Base-by-base conservation (phyloP, 2,797 vertebrate genomes). In the Onychomys torridus region DNA sequence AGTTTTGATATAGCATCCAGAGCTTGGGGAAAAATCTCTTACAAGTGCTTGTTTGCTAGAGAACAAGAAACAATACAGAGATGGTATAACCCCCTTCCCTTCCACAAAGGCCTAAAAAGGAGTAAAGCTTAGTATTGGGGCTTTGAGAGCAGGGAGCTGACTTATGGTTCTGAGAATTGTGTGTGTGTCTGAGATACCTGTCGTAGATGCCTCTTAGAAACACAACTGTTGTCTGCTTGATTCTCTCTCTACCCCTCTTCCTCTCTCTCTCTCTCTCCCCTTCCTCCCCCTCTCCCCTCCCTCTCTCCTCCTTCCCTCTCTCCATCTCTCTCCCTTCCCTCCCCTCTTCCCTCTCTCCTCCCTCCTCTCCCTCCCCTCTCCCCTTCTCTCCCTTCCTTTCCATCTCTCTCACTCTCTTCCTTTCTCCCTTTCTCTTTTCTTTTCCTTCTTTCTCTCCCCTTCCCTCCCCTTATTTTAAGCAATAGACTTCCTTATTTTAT, bases 1-100 rank as follows among this genome's bases (percentile, higher is more conserved):
- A 49, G 65, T 87, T 84, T 89, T 91, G 55, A 77, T 63, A 73
- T 21, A 77, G 55, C 76, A 87, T 77, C 59, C 95, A 34, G 43
- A 25, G 6, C 0, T 91, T 73, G 49, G 3, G 19, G 0, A 10
- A 12, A 12, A 77, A 17, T 17, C n/a, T 87, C 25, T 73, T 69
- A 23, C 52, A 84, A 88, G 75, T 82, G 16, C 9, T 88, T 23
- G 40, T 75, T 25, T 77, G 4, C 37, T 69, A 49, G 46, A 84
- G 25, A 49, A 85, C 61, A 75, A 90, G 40, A 69, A 96, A 78
- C 55, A 89, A 52, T 9, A 9, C 10, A 3, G 0, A 25, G 11
- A 37, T 63, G 14, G 75, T 89, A 34, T n/a, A 9, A 3, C 32
- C 49, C 1, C 2, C 12, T 6, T 19, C 29, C 8, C 19, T 52